Conservation (phyloP, 2,797 vertebrate genomes). For the Syngnathus rostellatus region DNA sequence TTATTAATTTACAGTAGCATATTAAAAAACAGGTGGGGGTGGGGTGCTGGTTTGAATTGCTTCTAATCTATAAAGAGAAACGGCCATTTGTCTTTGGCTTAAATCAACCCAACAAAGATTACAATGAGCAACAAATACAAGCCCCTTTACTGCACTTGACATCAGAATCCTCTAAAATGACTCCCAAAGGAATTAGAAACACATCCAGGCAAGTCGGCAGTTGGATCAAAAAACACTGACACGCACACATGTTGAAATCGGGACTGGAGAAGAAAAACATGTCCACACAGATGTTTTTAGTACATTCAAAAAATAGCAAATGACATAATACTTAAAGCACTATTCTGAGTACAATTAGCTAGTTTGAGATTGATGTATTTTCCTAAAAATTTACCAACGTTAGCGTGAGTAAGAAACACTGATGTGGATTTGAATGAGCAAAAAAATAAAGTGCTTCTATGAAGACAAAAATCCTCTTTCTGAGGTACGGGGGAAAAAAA, state of each 20-base stretch:
- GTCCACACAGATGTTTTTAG: conserved; percentile 39
- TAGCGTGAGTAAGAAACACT: conserved; percentile 66
- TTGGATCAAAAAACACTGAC: background rate
- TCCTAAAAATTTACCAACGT: conserved; percentile 8
- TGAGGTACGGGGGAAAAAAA: conserved; percentile 74
- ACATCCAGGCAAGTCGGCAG: conserved; percentile 2
- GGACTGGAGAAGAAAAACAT: conserved; percentile 31
- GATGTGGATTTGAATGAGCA: conserved; percentile 58
- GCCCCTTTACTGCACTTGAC: conserved; percentile 18
- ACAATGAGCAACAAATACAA: conserved; percentile 24
- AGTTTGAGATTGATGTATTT: background rate
- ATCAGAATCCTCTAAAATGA: conserved; percentile 16
- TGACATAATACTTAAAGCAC: conserved; percentile 30
- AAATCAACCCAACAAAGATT: conserved; percentile 40
- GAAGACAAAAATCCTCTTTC: conserved; percentile 71
- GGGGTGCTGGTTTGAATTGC: conserved; percentile 46
- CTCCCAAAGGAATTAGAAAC: conserved; percentile 22
- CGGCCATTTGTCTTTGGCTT: conserved; percentile 53
- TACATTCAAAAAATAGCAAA: conserved; percentile 60
- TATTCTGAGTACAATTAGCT: background rate
- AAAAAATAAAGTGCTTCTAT: conserved; percentile 95
- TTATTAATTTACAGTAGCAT: conserved; percentile 60
- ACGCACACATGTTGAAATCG: conserved; percentile 32
- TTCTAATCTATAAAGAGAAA: conserved; percentile 30
- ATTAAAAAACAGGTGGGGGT: conserved; percentile 24